Conservation (phyloP, 2,888 invertebrate genomes). For the Operophtera brumata region DNA sequence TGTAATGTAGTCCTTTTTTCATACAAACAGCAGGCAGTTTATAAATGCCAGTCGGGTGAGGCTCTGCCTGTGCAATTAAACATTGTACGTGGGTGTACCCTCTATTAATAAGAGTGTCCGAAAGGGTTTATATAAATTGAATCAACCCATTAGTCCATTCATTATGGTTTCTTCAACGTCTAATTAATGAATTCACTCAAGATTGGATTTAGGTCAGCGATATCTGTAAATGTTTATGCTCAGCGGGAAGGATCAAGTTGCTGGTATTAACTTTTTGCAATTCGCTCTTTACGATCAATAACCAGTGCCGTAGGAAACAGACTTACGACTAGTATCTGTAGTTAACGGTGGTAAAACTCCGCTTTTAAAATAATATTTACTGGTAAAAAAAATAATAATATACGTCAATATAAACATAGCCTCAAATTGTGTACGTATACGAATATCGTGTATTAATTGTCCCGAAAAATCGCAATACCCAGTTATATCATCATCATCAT, state of each 20-base stretch:
- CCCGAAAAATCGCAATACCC: neutral
- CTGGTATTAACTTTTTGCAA: conserved; percentile 6
- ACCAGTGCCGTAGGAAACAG: conserved; percentile 4
- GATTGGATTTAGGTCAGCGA: conserved; percentile 7
- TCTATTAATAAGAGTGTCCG: conserved; percentile 15
- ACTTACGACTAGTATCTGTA: neutral
- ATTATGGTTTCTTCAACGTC: conserved; percentile 13
- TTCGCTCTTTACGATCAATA: conserved; percentile 15
- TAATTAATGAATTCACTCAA: conserved; percentile 9
- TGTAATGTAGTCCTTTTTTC: too few species aligned
- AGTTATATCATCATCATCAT: neutral
- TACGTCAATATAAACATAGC: too few species aligned
- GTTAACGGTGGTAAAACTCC: neutral
- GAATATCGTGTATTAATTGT: neutral
- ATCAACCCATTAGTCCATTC: conserved; percentile 18
- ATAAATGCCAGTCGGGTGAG: neutral
- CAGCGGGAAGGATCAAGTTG: conserved; percentile 4
- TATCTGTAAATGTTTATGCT: conserved; percentile 11
- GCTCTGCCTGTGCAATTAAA: conserved; percentile 11
- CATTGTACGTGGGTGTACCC: conserved; percentile 4
- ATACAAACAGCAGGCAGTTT: too few species aligned
- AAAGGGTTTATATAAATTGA: conserved; percentile 17
- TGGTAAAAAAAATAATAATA: neutral
- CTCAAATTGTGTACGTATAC: too few species aligned
- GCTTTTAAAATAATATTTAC: neutral